These are phyloP conservation scores for Cyanocitta stelleri DNA, from an alignment of 2,113 vertebrate genomes.

Conservation along the genomic window DNA sequence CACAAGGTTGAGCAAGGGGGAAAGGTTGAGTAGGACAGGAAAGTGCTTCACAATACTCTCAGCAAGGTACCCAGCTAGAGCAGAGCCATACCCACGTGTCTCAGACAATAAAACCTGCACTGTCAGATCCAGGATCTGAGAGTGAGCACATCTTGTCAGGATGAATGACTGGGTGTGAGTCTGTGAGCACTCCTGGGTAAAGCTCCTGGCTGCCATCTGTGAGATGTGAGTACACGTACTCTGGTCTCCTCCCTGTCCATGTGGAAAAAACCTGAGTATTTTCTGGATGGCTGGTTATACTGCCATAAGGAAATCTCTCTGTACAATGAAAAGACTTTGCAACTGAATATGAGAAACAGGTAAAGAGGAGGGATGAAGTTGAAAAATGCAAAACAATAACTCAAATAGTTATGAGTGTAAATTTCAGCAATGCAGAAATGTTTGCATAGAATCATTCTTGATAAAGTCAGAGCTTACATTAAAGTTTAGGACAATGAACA, in stretches of 20 bases:
- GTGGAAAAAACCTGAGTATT: not conserved
- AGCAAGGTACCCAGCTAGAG: not conserved
- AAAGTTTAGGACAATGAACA: not conserved
- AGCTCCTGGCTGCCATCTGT: not conserved
- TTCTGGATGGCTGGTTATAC: not conserved
- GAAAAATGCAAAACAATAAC: not conserved
- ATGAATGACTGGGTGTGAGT: not conserved
- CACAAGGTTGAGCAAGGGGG: not conserved
- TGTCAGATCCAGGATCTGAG: not conserved
- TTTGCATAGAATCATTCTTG: not conserved
- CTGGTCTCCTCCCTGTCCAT: not conserved
- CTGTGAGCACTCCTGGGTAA: not conserved
- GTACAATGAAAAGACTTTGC: not conserved
- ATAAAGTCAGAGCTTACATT: not conserved
- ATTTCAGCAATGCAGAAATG: not conserved
- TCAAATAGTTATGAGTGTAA: not conserved
- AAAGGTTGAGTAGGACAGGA: not conserved
- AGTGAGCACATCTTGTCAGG: not conserved
- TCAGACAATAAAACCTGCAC: not conserved
- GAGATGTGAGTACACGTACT: accelerated
- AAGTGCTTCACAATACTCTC: not conserved
- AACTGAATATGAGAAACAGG: not conserved
- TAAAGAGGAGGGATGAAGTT: not conserved
- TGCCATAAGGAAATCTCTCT: not conserved
- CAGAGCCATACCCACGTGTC: not conserved